Percentiles rank a stretch among this genome's conserved stretches.
These are phyloP conservation scores for Hetaerina americana DNA, from an alignment of 1,140 invertebrate species.

Conservation along the genomic window DNA sequence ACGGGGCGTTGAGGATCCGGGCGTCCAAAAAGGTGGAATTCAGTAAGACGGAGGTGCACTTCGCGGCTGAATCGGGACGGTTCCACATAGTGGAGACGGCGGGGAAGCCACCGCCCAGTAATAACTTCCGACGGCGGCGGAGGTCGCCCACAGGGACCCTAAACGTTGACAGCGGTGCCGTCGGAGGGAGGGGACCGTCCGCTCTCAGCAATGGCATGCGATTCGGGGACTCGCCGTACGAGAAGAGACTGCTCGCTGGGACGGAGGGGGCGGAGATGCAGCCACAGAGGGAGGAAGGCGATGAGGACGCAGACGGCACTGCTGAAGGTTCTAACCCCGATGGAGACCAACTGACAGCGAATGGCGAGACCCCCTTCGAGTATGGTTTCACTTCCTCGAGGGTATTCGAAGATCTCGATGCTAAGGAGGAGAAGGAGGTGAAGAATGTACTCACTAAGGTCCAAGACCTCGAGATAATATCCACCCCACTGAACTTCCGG, in stretches of 20 bases:
- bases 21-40: conserved; percentile 59
- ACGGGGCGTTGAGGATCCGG: not conserved
- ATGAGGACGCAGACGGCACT: not conserved
- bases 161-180: not conserved
- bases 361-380: not conserved
- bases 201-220: conserved; percentile 31
- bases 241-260: conserved; percentile 28
- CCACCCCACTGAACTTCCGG: not conserved
- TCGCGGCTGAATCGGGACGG: conserved; percentile 65
- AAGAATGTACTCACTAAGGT: not conserved
- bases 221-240: conserved; percentile 37
- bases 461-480: not conserved
- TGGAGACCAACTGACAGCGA: not conserved
- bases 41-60: conserved; percentile 74
- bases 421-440: not conserved
- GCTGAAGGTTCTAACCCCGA: too few relatives aligned
- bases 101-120: conserved; percentile 66
- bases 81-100: conserved; percentile 78
- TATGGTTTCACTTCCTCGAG: not conserved
- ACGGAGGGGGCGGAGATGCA: conserved; percentile 14
- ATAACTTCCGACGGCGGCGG: conserved; percentile 51
- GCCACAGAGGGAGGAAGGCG: conserved; percentile 12
- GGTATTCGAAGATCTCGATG: not conserved
- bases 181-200: conserved; percentile 21
- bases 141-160: conserved; percentile 20